Base-by-base conservation (phyloP, 2,888 invertebrate species). In the Ennomos erosarius region DNA sequence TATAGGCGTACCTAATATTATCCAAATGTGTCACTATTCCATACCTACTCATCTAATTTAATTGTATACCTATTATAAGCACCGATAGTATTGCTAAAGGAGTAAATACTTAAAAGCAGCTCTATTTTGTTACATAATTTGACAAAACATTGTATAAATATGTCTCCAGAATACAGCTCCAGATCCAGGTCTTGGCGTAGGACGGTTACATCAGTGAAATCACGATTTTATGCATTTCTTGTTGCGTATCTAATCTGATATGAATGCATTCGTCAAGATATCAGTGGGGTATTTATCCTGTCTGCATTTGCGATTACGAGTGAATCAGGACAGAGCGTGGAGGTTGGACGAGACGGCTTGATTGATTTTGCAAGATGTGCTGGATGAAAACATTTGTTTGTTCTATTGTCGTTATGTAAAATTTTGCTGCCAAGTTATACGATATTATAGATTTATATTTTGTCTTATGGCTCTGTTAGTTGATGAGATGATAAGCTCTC, bases 191-290 rank as follows among this genome's bases (percentile, higher is more conserved):
- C 51, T 26, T 34, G 34, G 74, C 80, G 85, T 85, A 81, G 85
- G 84, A 52, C 53, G 79, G 69, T 78, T 76, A 78, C 74, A 79
- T 80, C 76, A 76, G 68, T 65, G 59, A 68, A 72, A 81, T 76
- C 79, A 76, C 51, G 79, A 79, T 81, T 84, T 79, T 78, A 83
- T 81, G 73, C 82, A 79, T 81, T 82, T 81, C 79, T 78, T 70
- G 74, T 69, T 73, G 78, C 77, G 75, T 76, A 82, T 85, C 81
- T 79, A 81, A 80, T 78, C 78, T 74, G 76, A 81, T 82, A 81
- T 81, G 78, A 84, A 84, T 83, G 79, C 77, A 85, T 85, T 82
- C 81, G 82, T 84, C 85, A 79, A 79, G 76, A 78, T 78, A 79
- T 74, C 69, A 72, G 74, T 76, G 59, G 64, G 57, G 71, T 78